Evolutionary conservation across 1,140 invertebrate genomes (phyloP), one percentile per base, ranked within the genome.

Genomic region (Sitophilus oryzae): DNA sequence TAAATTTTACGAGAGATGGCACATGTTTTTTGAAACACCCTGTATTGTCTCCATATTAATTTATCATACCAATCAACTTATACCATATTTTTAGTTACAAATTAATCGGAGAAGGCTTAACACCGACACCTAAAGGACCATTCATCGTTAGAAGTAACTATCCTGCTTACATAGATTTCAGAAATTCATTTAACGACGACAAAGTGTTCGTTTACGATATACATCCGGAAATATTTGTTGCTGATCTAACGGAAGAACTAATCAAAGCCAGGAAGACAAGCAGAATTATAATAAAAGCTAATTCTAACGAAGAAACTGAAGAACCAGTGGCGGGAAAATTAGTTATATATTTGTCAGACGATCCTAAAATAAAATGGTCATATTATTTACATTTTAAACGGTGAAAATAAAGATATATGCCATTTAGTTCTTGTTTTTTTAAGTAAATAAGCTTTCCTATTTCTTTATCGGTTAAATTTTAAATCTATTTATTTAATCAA

Each of bases 61-160:
- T 45, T 37, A 25, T 18, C 40, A 2, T 30, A 45, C 44, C 23
- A 21, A 48, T 49, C 0, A n/a, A 34, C 50, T 44, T 53, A 23
- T 23, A n/a, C n/a, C n/a, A n/a, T n/a, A n/a, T 51, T 60, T 63
- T 58, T 16, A 66, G 64, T 20, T 64, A 61, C 51, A 60, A 62
- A 15, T 23, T 66, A 15, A 52, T 53, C 36, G 64, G 58, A 19
- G 53, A 48, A 47, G 56, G 60, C 34, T 23, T 19, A 11, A n/a
- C 37, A 5, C 64, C 64, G n/a, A 63, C 62, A 20, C 62, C 64
- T n/a, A 61, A 63, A 61, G 65, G 65, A 21, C 65, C 65, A 6
- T 60, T 55, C 22, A 34, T 45, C 8, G 40, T 65, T 8, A 56
- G 41, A 45, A 50, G 21, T 35, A 41, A 34, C 18, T 20, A 19